Evolutionary conservation across 35 echinoderm and acorn worm genomes (phyloP), one percentile per base, ranked within the genome.

Genomic region (Antedon bifida): DNA sequence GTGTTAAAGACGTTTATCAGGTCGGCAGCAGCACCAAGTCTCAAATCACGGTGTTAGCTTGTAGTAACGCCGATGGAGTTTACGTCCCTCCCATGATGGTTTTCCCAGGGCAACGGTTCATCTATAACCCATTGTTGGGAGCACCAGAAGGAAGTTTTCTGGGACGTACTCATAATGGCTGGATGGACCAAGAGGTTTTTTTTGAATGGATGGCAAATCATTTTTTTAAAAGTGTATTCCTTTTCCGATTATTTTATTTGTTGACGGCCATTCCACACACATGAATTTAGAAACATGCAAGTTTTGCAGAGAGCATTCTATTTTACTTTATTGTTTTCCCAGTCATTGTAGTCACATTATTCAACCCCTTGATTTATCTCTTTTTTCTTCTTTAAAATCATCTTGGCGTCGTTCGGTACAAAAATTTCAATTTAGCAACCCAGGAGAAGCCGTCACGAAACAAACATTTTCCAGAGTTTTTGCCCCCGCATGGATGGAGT

Each of bases 341-440:
- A 45, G 81, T 17, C 85, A 91, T 77, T 86, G 86, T 1, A 84
- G 64, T 30, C 90, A 91, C 64, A 85, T 91, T 33, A 83, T 92
- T 0, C 90, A 92, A 32, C 90, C 90, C 0, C 88, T 86, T n/a
- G 90, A 88, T 88, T 75, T 92, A 30, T 74, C 75, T 32, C 78
- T 92, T 28, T 92, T 81, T 83, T 78, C 75, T 35, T 74, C 86
- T 33, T 30, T 88, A 34, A 92, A 92, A 76, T 74, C 56, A 29
- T 34, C 31, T 28, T 92, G 86, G 90, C 79, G 79, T 23, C 80
- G 73, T 19, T 44, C 82, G 73, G 83, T 88, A 17, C 82, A 79
- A 30, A 75, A 82, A 0, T 92, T 55, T 45, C 82, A 84, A 44
- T 74, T 82, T 16, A 83, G 85, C 13, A 34, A 92, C 31, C 77